phyloP scores from a whole-genome alignment of 2,113 vertebrate species.

The Pterocles burchelli region DNA sequence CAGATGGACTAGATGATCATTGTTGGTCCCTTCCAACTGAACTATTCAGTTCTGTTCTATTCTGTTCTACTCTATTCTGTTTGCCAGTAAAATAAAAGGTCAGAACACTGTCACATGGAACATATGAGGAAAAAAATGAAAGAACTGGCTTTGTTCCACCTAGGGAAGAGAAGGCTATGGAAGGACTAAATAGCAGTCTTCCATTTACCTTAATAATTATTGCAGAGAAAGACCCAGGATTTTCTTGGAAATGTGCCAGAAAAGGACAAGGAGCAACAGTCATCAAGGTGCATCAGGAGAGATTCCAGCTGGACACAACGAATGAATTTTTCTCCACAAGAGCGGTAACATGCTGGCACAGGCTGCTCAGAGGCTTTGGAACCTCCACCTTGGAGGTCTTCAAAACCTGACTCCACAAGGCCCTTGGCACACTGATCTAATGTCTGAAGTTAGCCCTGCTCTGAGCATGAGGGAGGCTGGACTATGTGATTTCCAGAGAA shows the following conservation, averaged over 20 bases:
- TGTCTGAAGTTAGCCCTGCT: background rate
- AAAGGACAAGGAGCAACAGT: background rate
- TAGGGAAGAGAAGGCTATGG: background rate
- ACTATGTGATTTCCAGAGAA: background rate
- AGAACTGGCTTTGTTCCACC: background rate
- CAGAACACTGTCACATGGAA: background rate
- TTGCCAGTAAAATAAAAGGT: background rate
- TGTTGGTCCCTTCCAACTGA: no score
- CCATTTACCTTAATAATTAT: background rate
- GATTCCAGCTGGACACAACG: background rate
- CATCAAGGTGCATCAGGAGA: background rate
- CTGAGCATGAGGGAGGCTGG: background rate
- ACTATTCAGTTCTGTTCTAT: no score
- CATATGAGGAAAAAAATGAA: background rate
- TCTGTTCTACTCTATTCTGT: no score
- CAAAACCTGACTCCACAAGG: background rate
- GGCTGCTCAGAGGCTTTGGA: background rate
- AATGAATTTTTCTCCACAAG: background rate
- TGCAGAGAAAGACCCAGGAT: background rate
- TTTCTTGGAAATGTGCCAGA: background rate
- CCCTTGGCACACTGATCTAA: background rate
- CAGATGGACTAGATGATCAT: no score
- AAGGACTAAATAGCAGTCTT: background rate
- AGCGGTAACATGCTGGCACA: background rate
- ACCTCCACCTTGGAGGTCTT: background rate